Evolutionary conservation across 2,888 invertebrate genomes (phyloP), one percentile per base, ranked within the genome.

Genomic region (Andrena marginata): DNA sequence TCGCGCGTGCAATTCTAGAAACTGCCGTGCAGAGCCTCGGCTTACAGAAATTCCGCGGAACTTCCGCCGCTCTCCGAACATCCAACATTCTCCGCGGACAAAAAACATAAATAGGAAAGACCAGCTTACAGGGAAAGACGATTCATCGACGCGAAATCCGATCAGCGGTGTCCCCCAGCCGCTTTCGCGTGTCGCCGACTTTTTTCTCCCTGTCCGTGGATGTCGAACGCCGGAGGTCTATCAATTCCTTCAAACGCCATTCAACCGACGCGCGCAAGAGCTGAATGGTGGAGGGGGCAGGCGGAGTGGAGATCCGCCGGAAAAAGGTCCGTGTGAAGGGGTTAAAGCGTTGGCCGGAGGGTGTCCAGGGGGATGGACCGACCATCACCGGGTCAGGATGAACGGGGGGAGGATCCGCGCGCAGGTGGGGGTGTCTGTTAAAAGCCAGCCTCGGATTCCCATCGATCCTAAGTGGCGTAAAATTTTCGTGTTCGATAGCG

Each of bases 211-310:
- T 82, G 82, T 86, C 79, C 75, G 67, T 80, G 77, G 65, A 72
- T 76, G 72, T 80, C 86, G 82, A 76, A 64, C 70, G 59, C 51
- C 80, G 62, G 65, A 74, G 87, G 89, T 88, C 86, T 85, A 83
- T 87, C 89, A 87, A 86, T 86, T 86, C 85, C 75, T 79, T 77
- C 60, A 79, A 88, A 85, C 84, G 89, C 85, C 77, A 80, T 87
- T 84, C 84, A 84, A 69, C 77, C 77, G 77, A 54, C 71, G 77
- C 67, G 71, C 75, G 79, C 71, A 84, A 77, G 84, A 78, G 88
- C 68, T 54, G 62, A 83, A 31, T 54, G 48, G 35, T 33, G 8
- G 62, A 51, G 42, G 42, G 42, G 42, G 42, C 31, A 33, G 31
- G 51, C 26, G 59, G 67, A 59, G 10, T 70, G 70, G 77, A 86